phyloP scores from a whole-genome alignment of 37 sponge, comb jelly and placozoan species.

The Cliona cf. orientalis region DNA sequence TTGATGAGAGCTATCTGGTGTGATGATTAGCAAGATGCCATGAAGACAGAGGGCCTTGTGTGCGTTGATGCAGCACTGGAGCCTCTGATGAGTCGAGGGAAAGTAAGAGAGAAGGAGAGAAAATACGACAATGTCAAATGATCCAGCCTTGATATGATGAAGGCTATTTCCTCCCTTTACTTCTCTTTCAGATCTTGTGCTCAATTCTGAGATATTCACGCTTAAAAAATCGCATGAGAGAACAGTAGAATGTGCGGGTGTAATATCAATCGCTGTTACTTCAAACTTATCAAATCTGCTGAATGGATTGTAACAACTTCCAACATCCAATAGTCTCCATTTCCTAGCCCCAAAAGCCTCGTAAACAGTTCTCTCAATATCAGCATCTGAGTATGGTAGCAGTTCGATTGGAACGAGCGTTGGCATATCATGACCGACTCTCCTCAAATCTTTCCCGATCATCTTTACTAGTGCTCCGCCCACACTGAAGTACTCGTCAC shows the following conservation, averaged over 20 bases:
- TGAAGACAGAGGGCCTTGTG: slow-evolving; percentile 52
- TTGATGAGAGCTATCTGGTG: slow-evolving; percentile 82
- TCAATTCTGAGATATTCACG: slow-evolving; percentile 29
- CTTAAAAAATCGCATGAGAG: slow-evolving; percentile 69
- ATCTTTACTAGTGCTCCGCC: slow-evolving; percentile 37
- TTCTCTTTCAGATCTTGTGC: too few species aligned
- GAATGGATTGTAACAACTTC: slow-evolving; percentile 92
- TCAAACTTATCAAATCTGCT: slow-evolving; percentile 23
- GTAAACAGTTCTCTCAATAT: not conserved
- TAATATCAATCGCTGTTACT: slow-evolving; percentile 76
- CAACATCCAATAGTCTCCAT: slow-evolving; percentile 71
- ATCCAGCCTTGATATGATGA: not conserved
- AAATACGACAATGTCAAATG: slow-evolving; percentile 77
- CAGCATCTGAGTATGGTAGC: slow-evolving; percentile 29
- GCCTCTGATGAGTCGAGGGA: slow-evolving; percentile 65
- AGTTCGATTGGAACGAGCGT: slow-evolving; percentile 13
- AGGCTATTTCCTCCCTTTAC: too few species aligned
- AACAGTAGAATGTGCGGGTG: slow-evolving; percentile 76
- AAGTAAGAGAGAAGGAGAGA: slow-evolving; percentile 83
- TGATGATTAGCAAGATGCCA: slow-evolving; percentile 77
- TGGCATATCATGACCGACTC: slow-evolving; percentile 34
- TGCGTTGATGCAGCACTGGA: slow-evolving; percentile 74
- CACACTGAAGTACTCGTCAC: slow-evolving; percentile 53
- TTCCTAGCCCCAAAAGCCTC: not conserved
- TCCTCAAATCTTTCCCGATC: slow-evolving; percentile 62